Evolutionary conservation across 2,113 vertebrate genomes (phyloP).

Genomic region (Cephalopholis sonnerati): DNA sequence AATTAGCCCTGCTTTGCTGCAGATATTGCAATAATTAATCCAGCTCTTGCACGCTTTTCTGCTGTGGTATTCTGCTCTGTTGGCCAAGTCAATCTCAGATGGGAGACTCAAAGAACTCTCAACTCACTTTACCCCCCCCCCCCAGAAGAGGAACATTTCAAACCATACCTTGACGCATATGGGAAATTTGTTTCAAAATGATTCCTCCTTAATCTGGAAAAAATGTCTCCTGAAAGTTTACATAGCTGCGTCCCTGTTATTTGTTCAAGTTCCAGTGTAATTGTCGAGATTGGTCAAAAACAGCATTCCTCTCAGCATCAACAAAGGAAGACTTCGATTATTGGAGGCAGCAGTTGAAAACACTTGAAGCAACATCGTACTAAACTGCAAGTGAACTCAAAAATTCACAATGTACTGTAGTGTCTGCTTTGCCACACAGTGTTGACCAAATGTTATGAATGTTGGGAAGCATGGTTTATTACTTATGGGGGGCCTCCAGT

Average conservation of each 20-base stretch:
- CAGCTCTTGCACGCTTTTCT: constrained; percentile 63
- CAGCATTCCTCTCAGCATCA: constrained; percentile 56
- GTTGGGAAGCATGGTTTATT: constrained; percentile 41
- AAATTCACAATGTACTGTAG: constrained; percentile 20
- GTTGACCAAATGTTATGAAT: constrained; percentile 47
- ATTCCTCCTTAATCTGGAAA: constrained; percentile 39
- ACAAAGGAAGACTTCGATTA: constrained; percentile 51
- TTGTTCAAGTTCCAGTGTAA: constrained; percentile 43
- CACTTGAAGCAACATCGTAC: constrained; percentile 32
- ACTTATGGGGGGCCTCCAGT: constrained; percentile 32
- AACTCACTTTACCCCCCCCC: not conserved
- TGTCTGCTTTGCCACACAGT: constrained; percentile 31
- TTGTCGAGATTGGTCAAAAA: constrained; percentile 59
- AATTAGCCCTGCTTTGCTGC: constrained; percentile 72
- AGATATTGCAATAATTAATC: constrained; percentile 76
- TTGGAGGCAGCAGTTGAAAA: constrained; percentile 38
- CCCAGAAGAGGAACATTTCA: constrained; percentile 19
- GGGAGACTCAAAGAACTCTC: constrained; percentile 25
- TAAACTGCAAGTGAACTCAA: constrained; percentile 56
- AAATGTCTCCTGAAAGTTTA: constrained; percentile 58
- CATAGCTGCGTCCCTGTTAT: constrained; percentile 56
- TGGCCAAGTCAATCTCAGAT: constrained; percentile 45
- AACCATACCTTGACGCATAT: constrained; percentile 34
- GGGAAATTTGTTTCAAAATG: constrained; percentile 24
- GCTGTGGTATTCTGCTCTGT: constrained; percentile 51